Base-by-base conservation (phyloP, 2,113 vertebrate species). In the Callionymus lyra region DNA sequence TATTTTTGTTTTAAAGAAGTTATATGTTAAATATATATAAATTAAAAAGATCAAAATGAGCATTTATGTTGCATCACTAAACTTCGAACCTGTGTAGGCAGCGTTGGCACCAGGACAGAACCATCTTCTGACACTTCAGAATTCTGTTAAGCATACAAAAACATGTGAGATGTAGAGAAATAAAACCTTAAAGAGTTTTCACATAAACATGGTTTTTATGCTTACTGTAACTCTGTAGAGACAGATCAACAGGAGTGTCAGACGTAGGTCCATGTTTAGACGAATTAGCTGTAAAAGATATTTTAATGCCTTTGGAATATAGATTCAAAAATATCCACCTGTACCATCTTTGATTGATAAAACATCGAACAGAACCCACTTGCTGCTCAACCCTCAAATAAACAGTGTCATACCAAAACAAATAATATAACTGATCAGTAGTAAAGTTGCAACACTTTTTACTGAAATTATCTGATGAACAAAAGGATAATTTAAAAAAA, bases 241-340 rank as follows among this genome's bases (percentile, higher is more conserved):
- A 73, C 71, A 79, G 49, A 85, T 68, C 53, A 84, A 62, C 71
- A 86, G 77, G 75, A 87, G 74, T 81, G 73, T 77, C 63, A 84
- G 70, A 62, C 46, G 66, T 57, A 79, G 62, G 44, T 83, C 79
- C 86, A 86, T 87, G 60, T 80, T 63, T 62, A 71, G 63, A 59
- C 37, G 60, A 62, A n/a, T 46, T 34, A 58, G 69, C 77, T 83
- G 56, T 15, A 50, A 71, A 14, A 68, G 52, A 68, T 15, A 64
- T 1, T 16, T 9, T 14, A 4, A 27, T 27, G 2, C 31, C 19
- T 40, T 41, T 31, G 15, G 41, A 10, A 31, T 12, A 34, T 21
- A 40, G 6, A 40, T 18, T 40, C 8, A 12, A 31, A 13, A 17
- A 33, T 34, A 18, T 16, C 11, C n/a, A 16, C 21, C 8, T 4